phyloP scores from a whole-genome alignment of 2,113 vertebrate species.

The Mungos mungo region DNA sequence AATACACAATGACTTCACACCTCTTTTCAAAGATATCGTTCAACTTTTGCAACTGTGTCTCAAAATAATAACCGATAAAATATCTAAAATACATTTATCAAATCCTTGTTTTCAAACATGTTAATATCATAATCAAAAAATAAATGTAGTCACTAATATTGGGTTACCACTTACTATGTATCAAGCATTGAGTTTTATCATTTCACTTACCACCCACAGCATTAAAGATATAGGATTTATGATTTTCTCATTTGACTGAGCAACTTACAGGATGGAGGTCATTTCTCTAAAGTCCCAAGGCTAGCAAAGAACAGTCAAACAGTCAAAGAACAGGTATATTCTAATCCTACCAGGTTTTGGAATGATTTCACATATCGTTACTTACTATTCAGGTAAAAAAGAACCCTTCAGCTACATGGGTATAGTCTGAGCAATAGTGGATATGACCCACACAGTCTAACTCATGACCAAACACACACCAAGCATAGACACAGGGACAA shows the following conservation, averaged over 20 bases:
- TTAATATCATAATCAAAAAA: slow-evolving; percentile 1
- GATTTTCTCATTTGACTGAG: background rate
- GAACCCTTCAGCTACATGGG: too few relatives aligned
- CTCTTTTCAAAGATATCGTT: background rate
- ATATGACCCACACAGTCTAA: background rate
- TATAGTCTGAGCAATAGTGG: too few relatives aligned
- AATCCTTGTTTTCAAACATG: slow-evolving; percentile 9
- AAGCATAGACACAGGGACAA: background rate
- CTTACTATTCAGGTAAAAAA: too few relatives aligned
- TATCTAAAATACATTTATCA: background rate
- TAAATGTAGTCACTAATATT: background rate
- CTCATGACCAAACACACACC: background rate
- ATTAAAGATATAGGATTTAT: background rate
- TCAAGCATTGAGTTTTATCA: background rate
- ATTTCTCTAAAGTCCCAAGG: background rate
- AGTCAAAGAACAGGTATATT: too few relatives aligned
- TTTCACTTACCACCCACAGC: background rate
- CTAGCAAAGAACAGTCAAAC: background rate
- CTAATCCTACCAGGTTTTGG: too few relatives aligned
- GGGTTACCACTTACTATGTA: background rate
- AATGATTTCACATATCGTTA: too few relatives aligned
- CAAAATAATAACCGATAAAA: background rate
- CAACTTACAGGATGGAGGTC: background rate
- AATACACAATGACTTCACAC: slow-evolving; percentile 35
- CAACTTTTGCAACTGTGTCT: background rate